phyloP scores from a whole-genome alignment of 92 coral and sea anemone species.

The Palythoa grandis region DNA sequence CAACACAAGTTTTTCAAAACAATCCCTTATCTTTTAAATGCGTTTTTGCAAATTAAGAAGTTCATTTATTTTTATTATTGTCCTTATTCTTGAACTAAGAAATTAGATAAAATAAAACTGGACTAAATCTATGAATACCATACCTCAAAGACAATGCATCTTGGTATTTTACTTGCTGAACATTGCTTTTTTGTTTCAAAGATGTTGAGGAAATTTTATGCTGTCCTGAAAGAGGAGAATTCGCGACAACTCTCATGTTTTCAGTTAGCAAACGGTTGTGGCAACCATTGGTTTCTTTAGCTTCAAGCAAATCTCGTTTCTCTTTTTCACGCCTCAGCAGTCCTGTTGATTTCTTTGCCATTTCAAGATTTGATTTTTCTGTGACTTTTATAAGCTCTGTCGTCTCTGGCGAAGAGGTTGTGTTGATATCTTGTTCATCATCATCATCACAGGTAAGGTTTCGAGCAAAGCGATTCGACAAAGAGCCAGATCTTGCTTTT shows the following conservation, averaged over 20 bases:
- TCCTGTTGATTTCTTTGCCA: conserved; percentile 53
- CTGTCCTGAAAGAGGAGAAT: not conserved
- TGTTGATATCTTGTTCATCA: conserved; percentile 44
- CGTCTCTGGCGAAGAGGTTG: conserved; percentile 6
- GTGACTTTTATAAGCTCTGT: conserved; percentile 1
- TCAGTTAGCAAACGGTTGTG: not conserved
- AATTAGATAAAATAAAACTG: no score
- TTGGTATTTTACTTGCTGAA: conserved; percentile 52
- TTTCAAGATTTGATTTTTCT: conserved; percentile 19
- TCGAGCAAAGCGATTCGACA: conserved; percentile 79
- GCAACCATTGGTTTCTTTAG: conserved; percentile 22
- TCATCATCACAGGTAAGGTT: conserved; percentile 65
- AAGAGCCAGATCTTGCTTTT: conserved; percentile 40
- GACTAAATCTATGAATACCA: not conserved
- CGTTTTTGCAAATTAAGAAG: no score
- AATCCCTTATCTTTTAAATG: no score
- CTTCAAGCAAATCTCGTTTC: conserved; percentile 51
- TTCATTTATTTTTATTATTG: no score
- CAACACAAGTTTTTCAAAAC: no score
- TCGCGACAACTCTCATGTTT: conserved; percentile 13
- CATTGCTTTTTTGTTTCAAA: not conserved
- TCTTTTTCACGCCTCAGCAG: conserved; percentile 79
- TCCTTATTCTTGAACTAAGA: no score
- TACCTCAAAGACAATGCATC: conserved; percentile 86
- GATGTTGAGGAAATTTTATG: conserved; percentile 2